phyloP scores from a whole-genome alignment of 1,140 invertebrate genomes.

The Cotesia typhae region DNA sequence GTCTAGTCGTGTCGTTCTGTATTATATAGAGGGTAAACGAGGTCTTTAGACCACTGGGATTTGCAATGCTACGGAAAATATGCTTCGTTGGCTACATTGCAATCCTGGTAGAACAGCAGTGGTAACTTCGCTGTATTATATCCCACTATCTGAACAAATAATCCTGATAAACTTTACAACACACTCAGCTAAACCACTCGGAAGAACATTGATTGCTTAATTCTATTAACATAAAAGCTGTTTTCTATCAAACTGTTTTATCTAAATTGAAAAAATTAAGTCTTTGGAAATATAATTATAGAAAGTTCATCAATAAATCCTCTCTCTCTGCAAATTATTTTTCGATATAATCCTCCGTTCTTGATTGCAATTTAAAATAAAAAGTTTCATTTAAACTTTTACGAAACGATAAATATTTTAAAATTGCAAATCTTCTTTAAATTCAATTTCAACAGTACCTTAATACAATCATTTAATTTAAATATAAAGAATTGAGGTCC shows the following conservation, averaged over 20 bases:
- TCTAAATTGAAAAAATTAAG: background rate
- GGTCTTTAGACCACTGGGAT: conserved; percentile 7
- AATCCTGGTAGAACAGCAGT: background rate
- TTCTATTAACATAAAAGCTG: conserved; percentile 13
- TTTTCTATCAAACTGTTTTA: background rate
- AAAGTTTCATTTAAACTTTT: too few relatives aligned
- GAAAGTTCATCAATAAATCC: background rate
- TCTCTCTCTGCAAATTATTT: background rate
- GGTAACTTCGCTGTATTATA: background rate
- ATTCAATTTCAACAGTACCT: too few relatives aligned
- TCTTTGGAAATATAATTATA: background rate
- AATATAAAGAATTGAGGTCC: too few relatives aligned
- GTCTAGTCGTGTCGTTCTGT: too few relatives aligned
- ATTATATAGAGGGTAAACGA: conserved; percentile 9
- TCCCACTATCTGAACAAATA: conserved; percentile 16
- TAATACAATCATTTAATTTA: too few relatives aligned
- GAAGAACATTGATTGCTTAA: conserved; percentile 8
- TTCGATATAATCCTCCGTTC: background rate
- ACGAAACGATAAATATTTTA: too few relatives aligned
- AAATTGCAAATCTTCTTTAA: too few relatives aligned
- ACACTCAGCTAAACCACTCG: background rate
- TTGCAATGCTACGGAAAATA: background rate
- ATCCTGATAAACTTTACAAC: conserved; percentile 3
- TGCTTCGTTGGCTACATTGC: too few relatives aligned
- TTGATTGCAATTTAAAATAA: too few relatives aligned